Percentiles rank a stretch among this genome's conserved stretches.
Conservation (phyloP, 2,888 invertebrate genomes). For the Chrysina gloriosa region DNA sequence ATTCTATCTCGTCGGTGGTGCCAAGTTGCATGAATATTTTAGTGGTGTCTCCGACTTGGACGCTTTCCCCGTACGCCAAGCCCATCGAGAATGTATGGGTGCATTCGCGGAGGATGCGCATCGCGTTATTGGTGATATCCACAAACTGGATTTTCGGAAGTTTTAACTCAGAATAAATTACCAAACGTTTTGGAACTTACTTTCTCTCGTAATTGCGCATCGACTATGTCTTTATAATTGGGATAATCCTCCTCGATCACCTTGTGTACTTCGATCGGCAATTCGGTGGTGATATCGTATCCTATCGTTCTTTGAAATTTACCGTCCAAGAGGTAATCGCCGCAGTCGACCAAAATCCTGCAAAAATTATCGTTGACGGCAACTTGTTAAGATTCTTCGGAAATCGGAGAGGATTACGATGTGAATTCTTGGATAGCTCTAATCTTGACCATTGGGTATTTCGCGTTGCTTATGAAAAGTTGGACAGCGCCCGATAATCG, state of each 20-base stretch:
- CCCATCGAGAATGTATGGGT: conserved; percentile 14
- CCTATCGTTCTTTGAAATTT: conserved; percentile 13
- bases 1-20: neutral
- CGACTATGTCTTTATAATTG: conserved; percentile 25
- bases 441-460: conserved; percentile 11
- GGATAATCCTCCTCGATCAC: conserved; percentile 34
- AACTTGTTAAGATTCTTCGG: neutral
- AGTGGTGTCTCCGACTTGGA: neutral
- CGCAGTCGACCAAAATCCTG: conserved; percentile 5
- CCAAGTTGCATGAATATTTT: conserved; percentile 22
- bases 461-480: neutral
- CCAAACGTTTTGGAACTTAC: conserved; percentile 6
- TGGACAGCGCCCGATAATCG: neutral
- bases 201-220: conserved; percentile 7
- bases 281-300: conserved; percentile 1
- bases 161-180: too few species aligned
- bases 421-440: neutral
- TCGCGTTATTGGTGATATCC: conserved; percentile 26
- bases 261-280: conserved; percentile 16
- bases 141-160: neutral
- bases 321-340: conserved; percentile 17
- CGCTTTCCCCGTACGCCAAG: conserved; percentile 24
- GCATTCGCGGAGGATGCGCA: neutral
- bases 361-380: neutral
- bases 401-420: neutral